Base-by-base conservation (phyloP, 2,888 invertebrate species). In the Odontocerum albicorne region DNA sequence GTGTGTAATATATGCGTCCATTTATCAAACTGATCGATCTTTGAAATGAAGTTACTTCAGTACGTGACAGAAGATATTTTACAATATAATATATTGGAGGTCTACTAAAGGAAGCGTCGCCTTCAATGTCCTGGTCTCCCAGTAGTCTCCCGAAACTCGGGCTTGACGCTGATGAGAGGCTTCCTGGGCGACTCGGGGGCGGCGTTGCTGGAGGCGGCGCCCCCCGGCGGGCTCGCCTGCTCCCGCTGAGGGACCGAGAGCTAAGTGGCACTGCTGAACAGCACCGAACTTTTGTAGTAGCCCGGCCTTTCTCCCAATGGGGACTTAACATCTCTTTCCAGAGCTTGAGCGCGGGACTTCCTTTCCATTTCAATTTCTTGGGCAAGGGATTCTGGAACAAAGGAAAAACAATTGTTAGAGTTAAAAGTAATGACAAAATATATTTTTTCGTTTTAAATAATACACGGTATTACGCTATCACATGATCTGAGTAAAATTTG, bases 241-340 rank as follows among this genome's bases (percentile, higher is more conserved):
- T 57, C 60, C 46, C 58, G 54, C 55, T 43, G 38, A 45, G 45
- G 36, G 36, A 36, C 56, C 61, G 53, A 39, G 55, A 77, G 79
- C 80, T 83, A 84, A 77, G 92, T 92, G 68, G 92, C 92, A 70
- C 91, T 91, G 66, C 91, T 91, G 72, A 92, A 92, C 62, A 92
- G 81, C 63, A 92, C 91, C 27, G 92, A 92, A 75, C 91, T 92
- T 76, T 92, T 92, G 79, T 92, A 92, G 74, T 92, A 92, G 65
- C 85, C 84, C 55, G 85, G 82, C 59, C 87, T 81, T 73, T 92
- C 92, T 66, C 90, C 89, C 60, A 92, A 80, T 31, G 91, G 90
- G 65, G 91, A 89, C 74, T 92, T 92, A 50, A 91, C 90, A 69
- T 92, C 92, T 62, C 89, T 83, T 68, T 92, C 92, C 70, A 84